phyloP scores from a whole-genome alignment of 92 coral and sea anemone species.

The Metridium senile region DNA sequence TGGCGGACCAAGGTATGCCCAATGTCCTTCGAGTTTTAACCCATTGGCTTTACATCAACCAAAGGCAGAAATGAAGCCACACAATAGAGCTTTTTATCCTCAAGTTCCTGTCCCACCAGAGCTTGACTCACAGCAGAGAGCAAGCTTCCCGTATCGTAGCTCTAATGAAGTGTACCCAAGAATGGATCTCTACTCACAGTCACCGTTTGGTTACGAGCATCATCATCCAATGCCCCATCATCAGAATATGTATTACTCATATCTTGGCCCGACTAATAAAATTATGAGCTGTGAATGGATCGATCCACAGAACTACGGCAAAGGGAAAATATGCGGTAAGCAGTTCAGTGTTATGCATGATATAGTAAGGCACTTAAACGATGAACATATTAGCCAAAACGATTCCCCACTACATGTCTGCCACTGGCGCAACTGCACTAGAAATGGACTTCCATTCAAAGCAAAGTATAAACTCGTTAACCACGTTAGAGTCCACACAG shows the following conservation, averaged over 20 bases:
- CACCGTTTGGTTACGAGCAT: constrained; percentile 79
- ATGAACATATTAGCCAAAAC: constrained; percentile 98
- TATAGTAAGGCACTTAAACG: constrained; percentile 95
- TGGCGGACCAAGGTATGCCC: constrained; percentile 62
- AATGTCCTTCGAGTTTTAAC: constrained; percentile 69
- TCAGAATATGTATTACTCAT: constrained; percentile 60
- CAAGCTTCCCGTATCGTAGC: constrained; percentile 53
- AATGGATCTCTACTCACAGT: constrained; percentile 72
- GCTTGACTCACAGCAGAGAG: constrained; percentile 63
- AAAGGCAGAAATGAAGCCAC: constrained; percentile 75
- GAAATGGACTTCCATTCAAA: constrained; percentile 95
- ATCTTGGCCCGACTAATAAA: constrained; percentile 78
- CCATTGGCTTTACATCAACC: constrained; percentile 84
- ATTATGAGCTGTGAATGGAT: constrained; percentile 98
- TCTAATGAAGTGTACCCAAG: constrained; percentile 57
- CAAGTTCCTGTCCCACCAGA: constrained; percentile 76
- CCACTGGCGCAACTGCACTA: constrained; percentile 94
- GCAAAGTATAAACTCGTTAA: constrained; percentile 99
- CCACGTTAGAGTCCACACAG: constrained; percentile 95
- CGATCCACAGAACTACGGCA: constrained; percentile 94
- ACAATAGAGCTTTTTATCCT: constrained; percentile 62
- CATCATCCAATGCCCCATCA: constrained; percentile 69
- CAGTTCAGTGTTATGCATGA: constrained; percentile 96
- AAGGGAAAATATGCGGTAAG: constrained; percentile 96
- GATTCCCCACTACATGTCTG: constrained; percentile 97